Evolutionary conservation across 2,797 vertebrate genomes (phyloP), one percentile per base, ranked within the genome.

Genomic region (Phrynocephalus guinanensis): DNA sequence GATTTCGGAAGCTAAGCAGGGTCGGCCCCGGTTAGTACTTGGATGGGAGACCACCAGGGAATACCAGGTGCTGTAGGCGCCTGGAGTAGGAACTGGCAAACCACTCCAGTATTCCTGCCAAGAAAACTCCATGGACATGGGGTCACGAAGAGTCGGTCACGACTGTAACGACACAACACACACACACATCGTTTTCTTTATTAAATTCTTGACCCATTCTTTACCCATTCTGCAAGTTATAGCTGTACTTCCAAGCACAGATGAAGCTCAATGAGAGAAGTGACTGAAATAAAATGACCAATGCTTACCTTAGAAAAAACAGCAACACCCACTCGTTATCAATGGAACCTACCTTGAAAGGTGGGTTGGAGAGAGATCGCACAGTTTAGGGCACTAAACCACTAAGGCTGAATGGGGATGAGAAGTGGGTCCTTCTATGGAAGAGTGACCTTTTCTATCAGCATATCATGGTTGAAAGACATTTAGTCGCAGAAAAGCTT

Each of bases 161-260:
- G n/a, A n/a, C n/a, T n/a, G n/a, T n/a, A n/a, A n/a, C n/a, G n/a
- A n/a, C n/a, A n/a, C n/a, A n/a, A n/a, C n/a, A n/a, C n/a, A n/a
- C n/a, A n/a, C n/a, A n/a, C n/a, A n/a, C n/a, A 66, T 8, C 6
- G 52, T 79, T 79, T 78, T 24, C 75, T 78, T 78, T 28, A 78
- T 38, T 22, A 76, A 48, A 66, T 76, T 44, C 26, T 9, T 75
- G 22, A 52, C 10, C 20, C 11, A 10, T 50, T 60, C 9, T 9
- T 86, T 79, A 56, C 30, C 52, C 67, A 68, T 2, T 11, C 68
- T 79, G n/a, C 75, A 85, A 85, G 76, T 67, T 76, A 50, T 28
- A 70, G 38, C 3, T 52, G 18, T 78, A 44, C 76, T 28, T 72
- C 38, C 18, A 63, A 26, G 72, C 38, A 63, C 28, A 83, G 50